phyloP scores from a whole-genome alignment of 2,113 vertebrate genomes.

The Cyrtonyx montezumae region DNA sequence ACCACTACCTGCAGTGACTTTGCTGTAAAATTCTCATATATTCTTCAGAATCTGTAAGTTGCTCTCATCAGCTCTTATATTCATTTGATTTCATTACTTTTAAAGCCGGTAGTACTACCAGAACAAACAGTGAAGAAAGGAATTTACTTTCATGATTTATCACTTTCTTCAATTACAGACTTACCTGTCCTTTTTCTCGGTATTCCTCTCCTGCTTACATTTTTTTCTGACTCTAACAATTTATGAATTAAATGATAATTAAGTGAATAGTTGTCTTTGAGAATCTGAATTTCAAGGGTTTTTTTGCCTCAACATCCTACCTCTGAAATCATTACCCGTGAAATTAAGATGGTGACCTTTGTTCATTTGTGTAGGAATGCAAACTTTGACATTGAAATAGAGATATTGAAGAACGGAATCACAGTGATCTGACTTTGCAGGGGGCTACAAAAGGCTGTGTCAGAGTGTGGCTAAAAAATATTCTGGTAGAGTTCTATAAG shows the following conservation, averaged over 20 bases:
- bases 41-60: not conserved
- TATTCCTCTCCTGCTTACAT: fast-evolving
- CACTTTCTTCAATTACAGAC: not conserved
- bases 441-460: not conserved
- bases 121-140: not conserved
- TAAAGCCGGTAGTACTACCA: not conserved
- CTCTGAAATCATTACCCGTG: not conserved
- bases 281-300: not conserved
- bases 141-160: fast-evolving
- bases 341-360: not conserved
- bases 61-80: not conserved
- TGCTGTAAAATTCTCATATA: not conserved
- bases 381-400: not conserved
- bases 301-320: not conserved
- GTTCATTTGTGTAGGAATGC: not conserved
- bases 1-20: not conserved
- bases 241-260: not conserved
- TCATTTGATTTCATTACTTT: not conserved
- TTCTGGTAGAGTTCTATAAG: not conserved
- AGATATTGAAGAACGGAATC: not conserved
- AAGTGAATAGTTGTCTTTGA: not conserved
- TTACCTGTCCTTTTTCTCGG: not conserved
- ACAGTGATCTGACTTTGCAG: not conserved
- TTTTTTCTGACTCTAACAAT: not conserved
- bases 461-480: not conserved